Conservation (phyloP, 2,888 invertebrate species). For the Phengaris alcon region DNA sequence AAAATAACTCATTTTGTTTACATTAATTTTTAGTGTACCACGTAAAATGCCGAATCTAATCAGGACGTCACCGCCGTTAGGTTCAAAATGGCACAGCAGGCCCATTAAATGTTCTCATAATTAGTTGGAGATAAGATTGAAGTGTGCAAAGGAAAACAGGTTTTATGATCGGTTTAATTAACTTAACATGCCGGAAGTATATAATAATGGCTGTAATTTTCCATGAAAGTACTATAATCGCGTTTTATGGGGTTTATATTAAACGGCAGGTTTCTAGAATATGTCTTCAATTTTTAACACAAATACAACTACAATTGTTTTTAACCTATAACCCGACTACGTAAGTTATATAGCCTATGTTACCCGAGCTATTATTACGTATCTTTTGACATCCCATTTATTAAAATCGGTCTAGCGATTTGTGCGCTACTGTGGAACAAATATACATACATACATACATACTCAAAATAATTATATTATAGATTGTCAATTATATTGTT, state of each 20-base stretch:
- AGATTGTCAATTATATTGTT: no score
- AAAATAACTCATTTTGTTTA: conserved; percentile 72
- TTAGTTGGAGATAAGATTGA: not conserved
- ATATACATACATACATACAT: no score
- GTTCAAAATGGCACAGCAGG: not conserved
- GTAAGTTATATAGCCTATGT: no score
- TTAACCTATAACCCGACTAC: no score
- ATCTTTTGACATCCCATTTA: no score
- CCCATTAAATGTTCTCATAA: not conserved
- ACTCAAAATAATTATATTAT: no score
- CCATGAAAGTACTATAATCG: not conserved
- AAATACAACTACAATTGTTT: no score
- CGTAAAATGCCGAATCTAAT: conserved; percentile 70
- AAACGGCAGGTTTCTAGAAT: not conserved
- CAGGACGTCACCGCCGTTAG: conserved; percentile 1
- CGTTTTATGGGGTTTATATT: not conserved
- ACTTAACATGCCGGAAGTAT: not conserved
- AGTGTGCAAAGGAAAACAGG: not conserved
- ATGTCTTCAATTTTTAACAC: no score
- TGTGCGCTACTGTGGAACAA: no score
- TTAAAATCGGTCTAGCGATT: no score
- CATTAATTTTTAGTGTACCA: conserved; percentile 63
- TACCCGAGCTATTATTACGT: no score
- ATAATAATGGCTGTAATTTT: conserved; percentile 16
- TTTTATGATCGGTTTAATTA: not conserved